A percentile compares a stretch with the other conserved stretches of the same genome.
phyloP scores from a whole-genome alignment of 1,140 invertebrate genomes.

The Drosophila orena region DNA sequence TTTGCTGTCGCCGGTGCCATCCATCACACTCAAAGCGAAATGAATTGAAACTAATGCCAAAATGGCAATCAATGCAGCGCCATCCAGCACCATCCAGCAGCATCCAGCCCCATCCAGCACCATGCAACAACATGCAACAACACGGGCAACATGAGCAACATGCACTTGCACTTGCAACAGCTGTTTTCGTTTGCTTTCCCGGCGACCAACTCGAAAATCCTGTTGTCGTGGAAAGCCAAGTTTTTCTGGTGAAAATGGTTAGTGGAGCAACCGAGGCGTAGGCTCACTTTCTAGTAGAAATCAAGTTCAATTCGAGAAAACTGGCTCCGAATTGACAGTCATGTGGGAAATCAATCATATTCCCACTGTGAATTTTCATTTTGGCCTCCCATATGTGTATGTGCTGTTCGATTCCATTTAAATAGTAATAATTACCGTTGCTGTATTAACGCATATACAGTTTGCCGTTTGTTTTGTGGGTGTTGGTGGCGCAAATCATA shows the following conservation, averaged over 20 bases:
- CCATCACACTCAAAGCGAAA: constrained; percentile 75
- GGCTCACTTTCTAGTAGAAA: constrained; percentile 36
- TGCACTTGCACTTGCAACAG: constrained; percentile 60
- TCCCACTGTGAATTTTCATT: not conserved
- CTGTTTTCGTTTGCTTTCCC: constrained; percentile 55
- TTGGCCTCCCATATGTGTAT: not conserved
- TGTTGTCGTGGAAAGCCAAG: constrained; percentile 48
- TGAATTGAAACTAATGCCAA: constrained; percentile 78
- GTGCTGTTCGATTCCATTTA: too few species aligned
- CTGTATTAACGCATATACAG: too few species aligned
- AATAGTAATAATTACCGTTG: too few species aligned
- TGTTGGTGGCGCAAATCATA: not conserved
- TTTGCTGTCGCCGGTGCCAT: constrained; percentile 64
- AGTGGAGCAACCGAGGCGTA: constrained; percentile 28
- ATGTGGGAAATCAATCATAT: constrained; percentile 2
- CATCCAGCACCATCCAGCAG: too few species aligned
- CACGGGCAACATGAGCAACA: constrained; percentile 1
- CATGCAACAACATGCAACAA: not conserved
- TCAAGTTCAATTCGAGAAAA: not conserved
- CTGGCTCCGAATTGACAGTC: not conserved
- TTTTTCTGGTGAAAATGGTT: constrained; percentile 47
- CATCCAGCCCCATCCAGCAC: too few species aligned
- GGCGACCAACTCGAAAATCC: constrained; percentile 65
- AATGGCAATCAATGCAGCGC: constrained; percentile 74
- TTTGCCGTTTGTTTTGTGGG: too few species aligned